A percentile compares a stretch with the other conserved stretches of the same genome.
phyloP scores from a whole-genome alignment of 2,797 vertebrate genomes.

The Karalla daura region DNA sequence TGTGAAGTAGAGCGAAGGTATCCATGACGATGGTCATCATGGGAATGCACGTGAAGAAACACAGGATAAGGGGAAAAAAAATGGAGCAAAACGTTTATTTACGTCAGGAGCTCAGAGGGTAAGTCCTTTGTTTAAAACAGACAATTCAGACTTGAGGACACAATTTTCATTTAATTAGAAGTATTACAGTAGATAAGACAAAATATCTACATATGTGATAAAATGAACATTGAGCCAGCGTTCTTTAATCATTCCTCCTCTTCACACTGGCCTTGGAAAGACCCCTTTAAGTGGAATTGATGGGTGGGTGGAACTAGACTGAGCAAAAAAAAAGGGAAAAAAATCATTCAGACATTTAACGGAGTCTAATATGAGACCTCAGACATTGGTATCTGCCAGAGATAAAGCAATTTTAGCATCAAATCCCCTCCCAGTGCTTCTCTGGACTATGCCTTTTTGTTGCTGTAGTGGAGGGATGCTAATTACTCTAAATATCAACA shows the following conservation, averaged over 20 bases:
- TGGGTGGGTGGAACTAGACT: not conserved
- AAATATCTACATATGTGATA: no score
- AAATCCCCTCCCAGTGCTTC: not conserved
- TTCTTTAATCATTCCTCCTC: not conserved
- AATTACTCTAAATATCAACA: not conserved
- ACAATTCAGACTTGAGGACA: not conserved
- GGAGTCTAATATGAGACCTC: not conserved
- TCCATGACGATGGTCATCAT: constrained; percentile 16
- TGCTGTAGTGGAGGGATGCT: not conserved
- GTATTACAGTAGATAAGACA: no score
- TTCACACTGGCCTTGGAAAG: not conserved
- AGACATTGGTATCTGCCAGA: not conserved
- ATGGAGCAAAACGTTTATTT: not conserved
- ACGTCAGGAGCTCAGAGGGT: not conserved
- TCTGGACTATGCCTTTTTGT: not conserved
- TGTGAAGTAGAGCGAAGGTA: constrained; percentile 53
- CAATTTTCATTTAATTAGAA: no score
- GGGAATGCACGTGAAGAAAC: constrained; percentile 16
- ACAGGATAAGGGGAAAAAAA: constrained; percentile 7
- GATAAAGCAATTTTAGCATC: not conserved
- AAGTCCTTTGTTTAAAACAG: not conserved
- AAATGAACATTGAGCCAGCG: no score
- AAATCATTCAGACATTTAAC: not conserved
- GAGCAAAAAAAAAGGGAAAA: no score
- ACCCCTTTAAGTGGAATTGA: not conserved